Evolutionary conservation across 2,797 vertebrate species (phyloP).

Genomic region (Streptopelia turtur): DNA sequence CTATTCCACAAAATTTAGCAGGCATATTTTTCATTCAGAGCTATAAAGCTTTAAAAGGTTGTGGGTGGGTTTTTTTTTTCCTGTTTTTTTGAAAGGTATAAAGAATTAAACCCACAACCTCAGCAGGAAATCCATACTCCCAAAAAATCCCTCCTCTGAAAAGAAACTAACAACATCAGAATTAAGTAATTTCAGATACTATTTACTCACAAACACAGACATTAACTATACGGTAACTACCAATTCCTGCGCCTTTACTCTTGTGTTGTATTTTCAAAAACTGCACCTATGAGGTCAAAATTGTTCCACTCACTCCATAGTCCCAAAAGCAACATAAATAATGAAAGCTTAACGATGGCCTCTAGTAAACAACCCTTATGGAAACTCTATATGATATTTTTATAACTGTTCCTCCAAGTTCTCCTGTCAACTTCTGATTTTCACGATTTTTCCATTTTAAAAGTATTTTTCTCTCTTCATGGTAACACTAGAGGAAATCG

Average conservation of each 20-base stretch:
- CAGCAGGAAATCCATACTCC: background rate
- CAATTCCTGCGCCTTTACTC: background rate
- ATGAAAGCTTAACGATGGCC: background rate
- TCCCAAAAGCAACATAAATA: background rate
- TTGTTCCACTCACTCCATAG: background rate
- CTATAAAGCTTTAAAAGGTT: background rate
- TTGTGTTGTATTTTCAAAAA: background rate
- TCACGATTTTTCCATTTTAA: background rate
- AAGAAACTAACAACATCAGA: background rate
- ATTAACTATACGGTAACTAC: background rate
- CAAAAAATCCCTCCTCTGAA: background rate
- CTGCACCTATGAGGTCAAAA: background rate
- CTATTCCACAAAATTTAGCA: background rate
- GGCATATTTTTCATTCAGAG: background rate
- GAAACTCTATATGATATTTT: background rate
- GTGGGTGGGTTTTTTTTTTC: too few species aligned
- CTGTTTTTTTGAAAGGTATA: background rate
- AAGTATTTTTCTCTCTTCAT: background rate
- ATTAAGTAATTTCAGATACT: background rate
- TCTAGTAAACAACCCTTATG: slow-evolving; percentile 2
- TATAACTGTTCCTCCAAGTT: background rate
- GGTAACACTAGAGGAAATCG: background rate
- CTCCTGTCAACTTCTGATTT: background rate
- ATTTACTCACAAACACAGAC: background rate
- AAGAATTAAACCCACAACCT: background rate